A percentile compares a stretch with the other conserved stretches of the same genome.
These are phyloP conservation scores for Heliconius aoede DNA, from an alignment of 2,888 invertebrate species.

Conservation along the genomic window DNA sequence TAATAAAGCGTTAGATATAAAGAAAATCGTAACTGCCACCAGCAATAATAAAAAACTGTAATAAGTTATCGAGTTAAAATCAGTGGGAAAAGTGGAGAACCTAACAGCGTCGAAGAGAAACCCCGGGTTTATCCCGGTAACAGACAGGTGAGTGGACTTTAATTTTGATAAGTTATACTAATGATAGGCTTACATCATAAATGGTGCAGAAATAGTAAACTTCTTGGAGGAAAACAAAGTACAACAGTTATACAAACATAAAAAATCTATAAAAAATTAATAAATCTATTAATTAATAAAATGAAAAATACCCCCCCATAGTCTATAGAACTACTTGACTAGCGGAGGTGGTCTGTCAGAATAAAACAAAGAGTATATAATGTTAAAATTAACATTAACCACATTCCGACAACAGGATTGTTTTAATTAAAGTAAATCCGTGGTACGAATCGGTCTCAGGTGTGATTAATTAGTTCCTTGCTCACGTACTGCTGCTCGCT, in stretches of 20 bases:
- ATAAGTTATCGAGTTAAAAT: constrained; percentile 53
- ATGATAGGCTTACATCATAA: neutral
- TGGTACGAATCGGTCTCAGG: constrained; percentile 53
- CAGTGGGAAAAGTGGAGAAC: constrained; percentile 74
- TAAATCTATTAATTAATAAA: neutral
- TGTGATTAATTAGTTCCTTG: constrained; percentile 72
- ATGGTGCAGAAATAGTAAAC: neutral
- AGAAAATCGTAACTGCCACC: constrained; percentile 49
- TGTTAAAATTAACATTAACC: constrained; percentile 4
- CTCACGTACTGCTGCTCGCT: constrained; percentile 69
- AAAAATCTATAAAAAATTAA: too few relatives aligned
- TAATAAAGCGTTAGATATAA: constrained; percentile 21
- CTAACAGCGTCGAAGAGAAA: constrained; percentile 62
- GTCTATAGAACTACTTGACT: neutral
- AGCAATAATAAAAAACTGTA: constrained; percentile 49
- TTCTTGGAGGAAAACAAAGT: neutral
- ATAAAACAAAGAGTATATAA: neutral
- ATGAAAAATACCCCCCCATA: too few relatives aligned
- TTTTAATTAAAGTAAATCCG: constrained; percentile 70
- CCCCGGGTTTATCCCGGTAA: constrained; percentile 74
- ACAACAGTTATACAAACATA: too few relatives aligned
- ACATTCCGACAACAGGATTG: constrained; percentile 48
- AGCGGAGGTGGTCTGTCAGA: neutral
- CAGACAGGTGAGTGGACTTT: constrained; percentile 66
- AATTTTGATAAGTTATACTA: neutral